Base-by-base conservation (phyloP, 2,797 vertebrate species). In the Threskiornis aethiopicus region DNA sequence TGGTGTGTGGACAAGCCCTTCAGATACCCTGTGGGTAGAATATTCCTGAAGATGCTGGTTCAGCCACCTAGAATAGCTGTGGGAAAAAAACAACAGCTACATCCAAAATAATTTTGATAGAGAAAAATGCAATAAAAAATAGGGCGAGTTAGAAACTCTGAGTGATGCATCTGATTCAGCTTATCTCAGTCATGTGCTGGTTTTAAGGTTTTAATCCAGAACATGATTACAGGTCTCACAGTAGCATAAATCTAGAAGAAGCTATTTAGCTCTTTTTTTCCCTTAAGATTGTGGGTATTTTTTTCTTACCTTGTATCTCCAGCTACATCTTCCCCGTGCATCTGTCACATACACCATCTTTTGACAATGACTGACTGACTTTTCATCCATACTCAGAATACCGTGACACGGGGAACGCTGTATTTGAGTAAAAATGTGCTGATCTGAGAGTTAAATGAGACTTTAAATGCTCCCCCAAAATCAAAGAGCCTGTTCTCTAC, bases 261-360 rank as follows among this genome's bases (percentile, higher is more conserved):
- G 87, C 31, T 84, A n/a, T 94, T 90, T 65, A 95, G 75, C 16
- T 72, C 49, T 41, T 81, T 93, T 87, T 83, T 22, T 17, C 83
- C 80, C 54, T 88, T 89, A 91, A 82, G 84, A 76, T 77, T 76
- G 25, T 19, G 57, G 71, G 61, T 39, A 28, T 72, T 59, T 88
- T 90, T 91, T 94, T 96, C 98, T 98, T 98, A 98, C 98, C 98
- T 98, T 97, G 94, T 97, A 82, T 90, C 94, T 98, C 98, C 98
- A 98, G 98, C 98, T 98, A 98, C 98, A 98, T 98, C 98, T 98
- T 98, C 98, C 98, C 97, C 98, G 97, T 92, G 95, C 97, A 95
- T 98, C 98, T 98, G 97, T 98, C 94, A 98, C 92, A 98, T 98
- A 95, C 62, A 95, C 97, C 98, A 94, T 97, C 98, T 98, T 98